Conservation (phyloP, 2,113 vertebrate species). For the Archocentrus centrarchus region DNA sequence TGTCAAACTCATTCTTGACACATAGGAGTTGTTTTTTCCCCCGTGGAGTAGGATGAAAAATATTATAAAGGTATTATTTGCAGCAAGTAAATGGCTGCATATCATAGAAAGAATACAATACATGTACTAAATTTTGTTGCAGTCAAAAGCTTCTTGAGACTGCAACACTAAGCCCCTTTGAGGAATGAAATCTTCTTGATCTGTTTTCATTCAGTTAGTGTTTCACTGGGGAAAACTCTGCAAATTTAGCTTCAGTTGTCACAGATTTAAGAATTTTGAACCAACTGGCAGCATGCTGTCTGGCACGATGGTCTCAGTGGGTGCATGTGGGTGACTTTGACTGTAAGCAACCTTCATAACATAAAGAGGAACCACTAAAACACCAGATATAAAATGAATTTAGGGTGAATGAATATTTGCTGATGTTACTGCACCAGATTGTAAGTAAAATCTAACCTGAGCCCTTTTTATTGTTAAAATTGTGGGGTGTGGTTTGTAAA, state of each 20-base stretch:
- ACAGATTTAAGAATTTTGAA: slow-evolving; percentile 46
- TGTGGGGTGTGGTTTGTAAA: not conserved
- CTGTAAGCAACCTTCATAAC: not conserved
- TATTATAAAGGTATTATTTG: not conserved
- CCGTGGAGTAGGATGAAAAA: slow-evolving; percentile 15
- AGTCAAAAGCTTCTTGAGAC: slow-evolving; percentile 40
- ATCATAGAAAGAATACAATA: slow-evolving; percentile 12
- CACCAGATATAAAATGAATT: not conserved
- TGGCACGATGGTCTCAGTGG: slow-evolving; percentile 27
- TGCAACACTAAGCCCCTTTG: slow-evolving; percentile 42
- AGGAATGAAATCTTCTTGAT: slow-evolving; percentile 58
- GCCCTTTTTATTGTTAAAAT: not conserved
- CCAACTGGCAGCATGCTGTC: slow-evolving; percentile 29
- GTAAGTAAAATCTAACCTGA: not conserved
- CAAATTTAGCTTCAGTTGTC: slow-evolving; percentile 46
- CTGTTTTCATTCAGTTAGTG: slow-evolving; percentile 43
- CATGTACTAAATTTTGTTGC: slow-evolving; percentile 30
- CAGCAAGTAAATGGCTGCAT: slow-evolving; percentile 21
- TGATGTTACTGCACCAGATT: not conserved
- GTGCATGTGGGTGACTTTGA: slow-evolving; percentile 9
- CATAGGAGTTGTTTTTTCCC: slow-evolving; percentile 14
- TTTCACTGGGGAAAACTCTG: slow-evolving; percentile 46
- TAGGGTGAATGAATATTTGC: not conserved
- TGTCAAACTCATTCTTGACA: slow-evolving; percentile 4
- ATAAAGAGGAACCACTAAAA: not conserved